phyloP scores from a whole-genome alignment of 2,888 invertebrate species.

The Gastrophysa polygoni region DNA sequence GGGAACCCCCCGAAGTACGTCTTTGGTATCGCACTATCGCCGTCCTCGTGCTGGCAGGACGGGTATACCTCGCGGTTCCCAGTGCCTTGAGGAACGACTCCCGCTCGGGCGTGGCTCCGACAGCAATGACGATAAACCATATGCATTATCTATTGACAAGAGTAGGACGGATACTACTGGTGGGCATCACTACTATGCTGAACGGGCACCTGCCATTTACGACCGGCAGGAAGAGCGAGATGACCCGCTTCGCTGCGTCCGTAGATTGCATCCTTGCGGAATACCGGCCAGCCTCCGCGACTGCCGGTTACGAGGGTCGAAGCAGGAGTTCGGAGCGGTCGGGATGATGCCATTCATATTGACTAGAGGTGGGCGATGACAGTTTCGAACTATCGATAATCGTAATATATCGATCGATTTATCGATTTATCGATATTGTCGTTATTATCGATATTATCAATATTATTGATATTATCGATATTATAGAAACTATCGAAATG shows the following conservation, averaged over 20 bases:
- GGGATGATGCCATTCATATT: too few species aligned
- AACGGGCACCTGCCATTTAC: slow-evolving; percentile 34
- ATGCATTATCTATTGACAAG: slow-evolving; percentile 51
- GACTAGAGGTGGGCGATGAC: too few species aligned
- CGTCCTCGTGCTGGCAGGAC: background rate
- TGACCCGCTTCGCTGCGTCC: slow-evolving; percentile 29
- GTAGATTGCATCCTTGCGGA: slow-evolving; percentile 25
- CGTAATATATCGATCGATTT: too few species aligned
- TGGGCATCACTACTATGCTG: slow-evolving; percentile 38
- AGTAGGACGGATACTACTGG: slow-evolving; percentile 48
- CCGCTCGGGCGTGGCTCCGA: slow-evolving; percentile 36
- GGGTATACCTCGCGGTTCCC: slow-evolving; percentile 17
- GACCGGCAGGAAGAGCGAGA: slow-evolving; percentile 14
- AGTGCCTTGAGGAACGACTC: slow-evolving; percentile 41
- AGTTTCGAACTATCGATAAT: too few species aligned
- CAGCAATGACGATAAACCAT: slow-evolving; percentile 43
- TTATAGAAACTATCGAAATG: too few species aligned
- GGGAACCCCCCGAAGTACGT: slow-evolving; percentile 1
- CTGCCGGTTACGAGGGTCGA: background rate
- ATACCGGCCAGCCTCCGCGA: background rate
- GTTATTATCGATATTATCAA: too few species aligned
- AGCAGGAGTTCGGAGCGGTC: background rate
- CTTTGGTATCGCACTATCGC: background rate
- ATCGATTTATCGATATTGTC: too few species aligned
- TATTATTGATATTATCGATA: too few species aligned